A percentile compares a stretch with the other conserved stretches of the same genome.
phyloP scores from a whole-genome alignment of 2,888 invertebrate genomes.

The Pasiphila rectangulata region DNA sequence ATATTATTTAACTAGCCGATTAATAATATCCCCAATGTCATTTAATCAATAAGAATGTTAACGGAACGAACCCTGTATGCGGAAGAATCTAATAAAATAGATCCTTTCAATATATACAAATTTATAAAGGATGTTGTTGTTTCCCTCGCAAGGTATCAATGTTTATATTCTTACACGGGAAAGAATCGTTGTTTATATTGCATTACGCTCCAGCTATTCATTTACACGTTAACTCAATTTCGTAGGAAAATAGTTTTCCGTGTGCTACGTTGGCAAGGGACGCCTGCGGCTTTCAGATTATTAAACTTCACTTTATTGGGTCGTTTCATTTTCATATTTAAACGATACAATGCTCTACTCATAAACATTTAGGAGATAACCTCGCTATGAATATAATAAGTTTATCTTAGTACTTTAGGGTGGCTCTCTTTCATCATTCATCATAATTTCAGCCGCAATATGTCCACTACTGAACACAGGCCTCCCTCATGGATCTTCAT shows the following conservation, averaged over 20 bases:
- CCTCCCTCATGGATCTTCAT: too few relatives aligned
- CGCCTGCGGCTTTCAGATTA: conserved; percentile 29
- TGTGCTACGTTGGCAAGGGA: conserved; percentile 23
- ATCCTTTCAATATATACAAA: neutral
- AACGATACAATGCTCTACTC: conserved; percentile 6
- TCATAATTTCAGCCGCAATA: too few relatives aligned
- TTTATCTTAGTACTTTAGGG: neutral
- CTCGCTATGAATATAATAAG: too few relatives aligned
- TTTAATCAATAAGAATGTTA: too few relatives aligned
- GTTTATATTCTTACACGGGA: conserved; percentile 14
- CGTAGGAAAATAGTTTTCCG: conserved; percentile 30
- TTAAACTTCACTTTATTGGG: conserved; percentile 25
- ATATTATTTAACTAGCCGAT: too few relatives aligned
- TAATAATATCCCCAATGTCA: too few relatives aligned
- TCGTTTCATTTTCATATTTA: conserved; percentile 16
- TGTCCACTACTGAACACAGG: too few relatives aligned
- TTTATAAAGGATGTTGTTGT: neutral
- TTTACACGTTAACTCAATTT: conserved; percentile 30
- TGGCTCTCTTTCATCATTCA: neutral
- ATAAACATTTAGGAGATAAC: neutral
- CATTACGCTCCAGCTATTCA: conserved; percentile 16
- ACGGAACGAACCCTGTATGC: too few relatives aligned
- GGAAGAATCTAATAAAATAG: too few relatives aligned
- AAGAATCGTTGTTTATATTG: conserved; percentile 22
- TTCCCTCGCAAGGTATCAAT: too few relatives aligned